Evolutionary conservation across 2,113 vertebrate genomes (phyloP).

Genomic region (Perca flavescens): DNA sequence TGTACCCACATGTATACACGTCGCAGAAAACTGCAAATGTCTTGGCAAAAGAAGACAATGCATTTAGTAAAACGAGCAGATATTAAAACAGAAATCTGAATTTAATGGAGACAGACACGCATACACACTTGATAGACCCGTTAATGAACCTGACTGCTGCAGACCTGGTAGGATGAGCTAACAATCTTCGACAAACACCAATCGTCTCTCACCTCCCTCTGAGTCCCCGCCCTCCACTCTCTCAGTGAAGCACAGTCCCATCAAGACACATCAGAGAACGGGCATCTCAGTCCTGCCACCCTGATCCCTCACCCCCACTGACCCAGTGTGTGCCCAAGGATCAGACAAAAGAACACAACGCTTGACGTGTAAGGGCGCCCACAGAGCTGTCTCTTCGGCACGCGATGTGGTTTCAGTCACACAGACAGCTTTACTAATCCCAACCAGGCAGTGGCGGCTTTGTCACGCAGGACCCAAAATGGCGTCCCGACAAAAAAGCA

Average conservation of each 20-base stretch:
- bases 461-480: slow-evolving; percentile 71
- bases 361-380: slow-evolving; percentile 54
- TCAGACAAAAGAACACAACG: slow-evolving; percentile 68
- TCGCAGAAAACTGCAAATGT: background rate
- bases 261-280: slow-evolving; percentile 72
- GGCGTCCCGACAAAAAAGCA: slow-evolving; percentile 28
- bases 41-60: slow-evolving; percentile 8
- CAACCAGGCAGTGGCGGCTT: slow-evolving; percentile 48
- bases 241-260: slow-evolving; percentile 50
- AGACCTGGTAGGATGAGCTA: slow-evolving; percentile 63
- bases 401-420: slow-evolving; percentile 59
- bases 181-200: slow-evolving; percentile 73
- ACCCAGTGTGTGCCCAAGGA: slow-evolving; percentile 63
- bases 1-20: slow-evolving; percentile 50
- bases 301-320: slow-evolving; percentile 58
- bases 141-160: slow-evolving; percentile 56
- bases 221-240: slow-evolving; percentile 39
- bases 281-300: slow-evolving; percentile 71
- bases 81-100: slow-evolving; percentile 9
- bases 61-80: slow-evolving; percentile 26
- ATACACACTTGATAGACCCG: slow-evolving; percentile 9
- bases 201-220: slow-evolving; percentile 57
- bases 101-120: slow-evolving; percentile 28
- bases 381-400: slow-evolving; percentile 68
- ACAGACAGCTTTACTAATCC: slow-evolving; percentile 67